Evolutionary conservation across 2,797 vertebrate genomes (phyloP).

Genomic region (Acanthurus tractus): DNA sequence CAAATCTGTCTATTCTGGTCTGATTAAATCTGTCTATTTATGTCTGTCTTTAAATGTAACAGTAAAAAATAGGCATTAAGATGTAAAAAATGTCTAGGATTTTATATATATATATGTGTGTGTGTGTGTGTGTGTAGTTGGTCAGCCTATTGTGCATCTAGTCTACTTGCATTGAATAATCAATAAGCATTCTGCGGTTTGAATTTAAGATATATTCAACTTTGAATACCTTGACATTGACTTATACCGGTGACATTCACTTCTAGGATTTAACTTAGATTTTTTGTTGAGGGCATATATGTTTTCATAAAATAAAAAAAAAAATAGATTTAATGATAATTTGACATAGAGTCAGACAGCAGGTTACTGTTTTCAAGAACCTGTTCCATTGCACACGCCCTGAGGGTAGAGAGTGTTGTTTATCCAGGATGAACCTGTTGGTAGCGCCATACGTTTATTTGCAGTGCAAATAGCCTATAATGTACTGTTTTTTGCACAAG

Average conservation of each 20-base stretch:
- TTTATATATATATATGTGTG: background rate
- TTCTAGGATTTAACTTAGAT: no score
- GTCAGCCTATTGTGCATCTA: no score
- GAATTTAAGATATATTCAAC: no score
- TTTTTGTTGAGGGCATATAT: no score
- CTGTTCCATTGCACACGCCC: constrained; percentile 47
- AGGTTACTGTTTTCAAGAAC: constrained; percentile 41
- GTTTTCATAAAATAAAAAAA: no score
- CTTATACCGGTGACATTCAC: no score
- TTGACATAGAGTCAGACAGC: constrained; percentile 3
- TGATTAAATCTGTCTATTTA: background rate
- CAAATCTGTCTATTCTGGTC: background rate
- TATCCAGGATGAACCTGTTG: constrained; percentile 48
- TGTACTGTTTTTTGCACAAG: constrained; percentile 26
- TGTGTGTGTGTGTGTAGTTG: no score
- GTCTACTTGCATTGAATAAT: no score
- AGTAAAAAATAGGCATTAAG: background rate
- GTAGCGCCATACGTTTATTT: constrained; percentile 54
- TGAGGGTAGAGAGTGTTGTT: constrained; percentile 44
- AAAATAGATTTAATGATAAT: background rate
- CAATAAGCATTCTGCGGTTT: no score
- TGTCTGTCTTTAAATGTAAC: background rate
- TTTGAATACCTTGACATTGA: no score
- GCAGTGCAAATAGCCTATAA: constrained; percentile 52
- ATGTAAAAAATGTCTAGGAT: background rate